Evolutionary conservation across 35 echinoderm and acorn worm genomes (phyloP).

Genomic region (Stichopus chloronotus): DNA sequence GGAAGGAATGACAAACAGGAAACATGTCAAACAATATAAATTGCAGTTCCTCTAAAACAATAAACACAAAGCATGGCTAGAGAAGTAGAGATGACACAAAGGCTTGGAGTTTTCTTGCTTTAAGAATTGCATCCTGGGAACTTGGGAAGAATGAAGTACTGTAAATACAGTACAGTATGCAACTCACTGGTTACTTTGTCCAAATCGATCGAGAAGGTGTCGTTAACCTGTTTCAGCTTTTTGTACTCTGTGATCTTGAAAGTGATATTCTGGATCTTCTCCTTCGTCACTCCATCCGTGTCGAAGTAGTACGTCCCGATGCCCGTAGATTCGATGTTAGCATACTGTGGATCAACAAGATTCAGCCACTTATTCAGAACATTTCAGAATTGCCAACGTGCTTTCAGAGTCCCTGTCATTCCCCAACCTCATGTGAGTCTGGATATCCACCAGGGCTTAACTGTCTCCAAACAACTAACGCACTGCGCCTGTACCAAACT

Average conservation of each 20-base stretch:
- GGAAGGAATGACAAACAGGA: background rate
- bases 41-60: too few relatives aligned
- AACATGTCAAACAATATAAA: too few relatives aligned
- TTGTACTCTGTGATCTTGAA: conserved; percentile 31
- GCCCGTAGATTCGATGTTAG: conserved; percentile 71
- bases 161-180: background rate
- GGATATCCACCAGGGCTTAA: too few relatives aligned
- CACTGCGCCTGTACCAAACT: too few relatives aligned
- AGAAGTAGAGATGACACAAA: background rate
- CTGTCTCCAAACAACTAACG: too few relatives aligned
- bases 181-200: background rate
- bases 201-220: conserved; percentile 25
- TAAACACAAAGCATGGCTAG: background rate
- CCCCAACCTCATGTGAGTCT: too few relatives aligned
- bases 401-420: too few relatives aligned
- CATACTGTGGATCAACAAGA: conserved; percentile 59
- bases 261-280: background rate
- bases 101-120: background rate
- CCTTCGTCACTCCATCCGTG: background rate
- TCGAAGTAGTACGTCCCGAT: conserved; percentile 85
- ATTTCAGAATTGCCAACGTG: too few relatives aligned
- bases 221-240: conserved; percentile 2
- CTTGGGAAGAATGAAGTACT: too few relatives aligned
- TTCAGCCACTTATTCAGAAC: too few relatives aligned
- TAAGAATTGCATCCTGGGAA: too few relatives aligned